Evolutionary conservation across 2,113 vertebrate genomes (phyloP).

Genomic region (Tychaedon coryphoeus): DNA sequence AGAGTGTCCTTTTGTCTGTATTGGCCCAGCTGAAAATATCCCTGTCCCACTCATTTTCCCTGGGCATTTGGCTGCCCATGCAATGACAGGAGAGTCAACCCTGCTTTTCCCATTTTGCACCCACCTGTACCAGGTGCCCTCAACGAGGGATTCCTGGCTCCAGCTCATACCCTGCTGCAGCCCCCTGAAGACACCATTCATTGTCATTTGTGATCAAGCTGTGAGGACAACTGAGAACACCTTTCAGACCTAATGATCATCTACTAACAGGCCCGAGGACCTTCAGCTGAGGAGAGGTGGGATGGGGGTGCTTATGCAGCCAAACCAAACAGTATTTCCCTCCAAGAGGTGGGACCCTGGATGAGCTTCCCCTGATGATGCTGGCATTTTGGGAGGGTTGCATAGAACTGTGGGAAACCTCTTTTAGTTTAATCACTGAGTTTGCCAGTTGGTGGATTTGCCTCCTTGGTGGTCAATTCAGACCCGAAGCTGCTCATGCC

Average conservation of each 20-base stretch:
- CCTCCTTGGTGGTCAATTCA: not conserved
- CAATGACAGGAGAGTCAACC: not conserved
- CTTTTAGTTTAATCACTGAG: not conserved
- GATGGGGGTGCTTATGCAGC: accelerated
- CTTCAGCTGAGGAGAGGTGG: not conserved
- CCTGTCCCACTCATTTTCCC: not conserved
- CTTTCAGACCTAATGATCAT: not conserved
- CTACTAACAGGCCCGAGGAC: not conserved
- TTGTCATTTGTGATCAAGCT: not conserved
- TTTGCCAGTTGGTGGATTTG: not conserved
- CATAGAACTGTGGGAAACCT: not conserved
- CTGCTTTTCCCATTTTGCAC: not conserved
- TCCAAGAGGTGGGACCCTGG: not conserved
- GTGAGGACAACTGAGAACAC: not conserved
- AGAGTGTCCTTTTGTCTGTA: not conserved
- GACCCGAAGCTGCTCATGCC: not conserved
- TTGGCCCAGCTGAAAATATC: not conserved
- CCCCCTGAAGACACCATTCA: not conserved
- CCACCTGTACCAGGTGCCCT: no score
- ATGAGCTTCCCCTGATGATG: accelerated
- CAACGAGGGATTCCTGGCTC: not conserved
- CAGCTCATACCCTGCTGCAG: accelerated
- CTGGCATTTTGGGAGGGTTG: not conserved
- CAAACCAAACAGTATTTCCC: not conserved
- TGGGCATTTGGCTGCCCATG: not conserved